Conservation (phyloP, 2,888 invertebrate species). For the Lasioglossum villosulum region DNA sequence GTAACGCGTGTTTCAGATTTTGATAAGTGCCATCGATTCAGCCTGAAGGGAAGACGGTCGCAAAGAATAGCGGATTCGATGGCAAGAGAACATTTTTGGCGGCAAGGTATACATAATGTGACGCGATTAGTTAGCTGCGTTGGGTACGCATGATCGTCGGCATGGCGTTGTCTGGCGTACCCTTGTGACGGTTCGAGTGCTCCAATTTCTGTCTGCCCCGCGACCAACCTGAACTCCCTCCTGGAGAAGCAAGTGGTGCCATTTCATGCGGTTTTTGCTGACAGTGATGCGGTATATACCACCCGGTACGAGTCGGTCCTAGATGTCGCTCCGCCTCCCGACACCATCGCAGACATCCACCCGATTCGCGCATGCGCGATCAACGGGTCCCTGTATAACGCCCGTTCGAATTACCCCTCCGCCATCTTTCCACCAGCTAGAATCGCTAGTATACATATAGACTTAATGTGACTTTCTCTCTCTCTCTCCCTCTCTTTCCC, state of each 20-base stretch:
- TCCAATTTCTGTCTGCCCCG: conserved; percentile 41
- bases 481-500: neutral
- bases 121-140: neutral
- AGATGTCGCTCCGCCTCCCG: conserved; percentile 62
- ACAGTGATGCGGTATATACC: conserved; percentile 60
- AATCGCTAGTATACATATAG: conserved; percentile 53
- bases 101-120: neutral
- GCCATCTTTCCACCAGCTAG: conserved; percentile 68
- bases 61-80: neutral
- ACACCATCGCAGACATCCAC: conserved; percentile 64
- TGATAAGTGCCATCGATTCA: neutral
- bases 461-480: conserved; percentile 49
- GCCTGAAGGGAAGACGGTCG: too few species aligned
- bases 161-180: conserved; percentile 50
- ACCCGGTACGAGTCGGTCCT: conserved; percentile 62
- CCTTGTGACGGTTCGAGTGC: conserved; percentile 36
- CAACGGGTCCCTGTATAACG: conserved; percentile 57
- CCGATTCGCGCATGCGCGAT: conserved; percentile 61
- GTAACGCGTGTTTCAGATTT: neutral
- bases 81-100: too few species aligned
- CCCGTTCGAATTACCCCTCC: conserved; percentile 72
- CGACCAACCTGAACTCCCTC: conserved; percentile 36
- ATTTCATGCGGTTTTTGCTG: conserved; percentile 66
- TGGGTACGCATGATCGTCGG: conserved; percentile 59
- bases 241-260: conserved; percentile 56